phyloP scores from a whole-genome alignment of 2,113 vertebrate species.

The Orycteropus afer region DNA sequence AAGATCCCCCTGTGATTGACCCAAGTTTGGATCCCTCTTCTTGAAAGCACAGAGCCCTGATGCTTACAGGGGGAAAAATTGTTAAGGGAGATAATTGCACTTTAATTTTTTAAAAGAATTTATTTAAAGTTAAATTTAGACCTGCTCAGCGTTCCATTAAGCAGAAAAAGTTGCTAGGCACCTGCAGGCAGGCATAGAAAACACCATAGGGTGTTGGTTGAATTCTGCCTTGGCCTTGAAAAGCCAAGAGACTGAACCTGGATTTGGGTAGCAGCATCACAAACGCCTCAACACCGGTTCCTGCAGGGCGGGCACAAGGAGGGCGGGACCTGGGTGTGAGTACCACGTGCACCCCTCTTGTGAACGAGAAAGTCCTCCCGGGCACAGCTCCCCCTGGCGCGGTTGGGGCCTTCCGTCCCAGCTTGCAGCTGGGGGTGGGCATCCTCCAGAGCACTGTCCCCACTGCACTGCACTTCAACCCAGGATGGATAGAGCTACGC shows the following conservation, averaged over 20 bases:
- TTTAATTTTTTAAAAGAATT: conserved; percentile 70
- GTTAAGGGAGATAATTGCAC: conserved; percentile 42
- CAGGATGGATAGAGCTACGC: background rate
- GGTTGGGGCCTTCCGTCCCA: background rate
- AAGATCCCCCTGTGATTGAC: background rate
- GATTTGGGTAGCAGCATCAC: background rate
- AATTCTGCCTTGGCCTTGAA: background rate
- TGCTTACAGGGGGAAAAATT: background rate
- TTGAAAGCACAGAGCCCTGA: background rate
- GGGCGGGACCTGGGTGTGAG: background rate
- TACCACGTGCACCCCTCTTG: conserved; percentile 7
- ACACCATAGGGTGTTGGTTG: conserved; percentile 18
- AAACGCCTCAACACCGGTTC: background rate
- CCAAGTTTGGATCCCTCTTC: background rate
- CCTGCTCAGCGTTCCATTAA: conserved; percentile 52
- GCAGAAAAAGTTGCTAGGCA: conserved; percentile 71
- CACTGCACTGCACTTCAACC: background rate
- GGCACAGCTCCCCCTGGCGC: background rate
- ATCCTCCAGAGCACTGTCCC: background rate
- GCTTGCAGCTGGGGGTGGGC: background rate
- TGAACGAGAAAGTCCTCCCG: conserved; percentile 2
- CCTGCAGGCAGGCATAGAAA: conserved; percentile 20
- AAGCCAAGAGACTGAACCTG: background rate
- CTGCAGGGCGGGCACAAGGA: background rate
- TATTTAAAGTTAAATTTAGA: conserved; percentile 71